These are phyloP conservation scores for Heliconius erato DNA, from an alignment of 2,888 invertebrate species.

Conservation along the genomic window DNA sequence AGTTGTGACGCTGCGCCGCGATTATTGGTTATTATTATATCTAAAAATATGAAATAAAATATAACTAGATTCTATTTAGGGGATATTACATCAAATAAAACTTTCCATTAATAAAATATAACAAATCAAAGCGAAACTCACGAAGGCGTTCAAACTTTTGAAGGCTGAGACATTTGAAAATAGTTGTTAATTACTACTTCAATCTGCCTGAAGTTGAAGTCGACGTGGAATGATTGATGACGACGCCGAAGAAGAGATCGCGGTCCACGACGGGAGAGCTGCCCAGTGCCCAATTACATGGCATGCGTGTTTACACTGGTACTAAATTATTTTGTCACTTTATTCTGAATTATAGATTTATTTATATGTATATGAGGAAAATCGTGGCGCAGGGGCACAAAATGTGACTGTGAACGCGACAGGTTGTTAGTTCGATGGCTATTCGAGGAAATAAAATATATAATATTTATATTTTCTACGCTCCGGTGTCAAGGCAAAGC, in stretches of 20 bases:
- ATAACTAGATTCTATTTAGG: no score
- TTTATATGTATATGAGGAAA: background rate
- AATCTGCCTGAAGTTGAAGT: slow-evolving; percentile 20
- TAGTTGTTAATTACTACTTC: slow-evolving; percentile 30
- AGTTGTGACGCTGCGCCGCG: no score
- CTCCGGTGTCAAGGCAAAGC: no score
- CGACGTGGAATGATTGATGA: slow-evolving; percentile 34
- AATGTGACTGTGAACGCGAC: background rate
- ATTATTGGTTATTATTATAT: no score
- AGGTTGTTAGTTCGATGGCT: background rate
- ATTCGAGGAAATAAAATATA: background rate
- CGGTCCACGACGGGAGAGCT: slow-evolving; percentile 6
- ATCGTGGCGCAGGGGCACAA: background rate
- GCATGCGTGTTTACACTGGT: slow-evolving; percentile 1
- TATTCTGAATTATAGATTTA: background rate
- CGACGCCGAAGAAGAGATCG: slow-evolving; percentile 9
- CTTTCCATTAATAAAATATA: background rate
- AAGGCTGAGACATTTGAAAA: slow-evolving; percentile 3
- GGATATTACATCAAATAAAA: no score
- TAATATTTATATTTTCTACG: no score
- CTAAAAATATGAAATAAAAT: no score
- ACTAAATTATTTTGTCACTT: slow-evolving; percentile 20
- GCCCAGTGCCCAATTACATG: slow-evolving; percentile 21
- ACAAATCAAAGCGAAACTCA: background rate
- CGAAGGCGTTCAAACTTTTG: background rate